Conservation (phyloP, 2,797 vertebrate genomes). For the Pterois miles region DNA sequence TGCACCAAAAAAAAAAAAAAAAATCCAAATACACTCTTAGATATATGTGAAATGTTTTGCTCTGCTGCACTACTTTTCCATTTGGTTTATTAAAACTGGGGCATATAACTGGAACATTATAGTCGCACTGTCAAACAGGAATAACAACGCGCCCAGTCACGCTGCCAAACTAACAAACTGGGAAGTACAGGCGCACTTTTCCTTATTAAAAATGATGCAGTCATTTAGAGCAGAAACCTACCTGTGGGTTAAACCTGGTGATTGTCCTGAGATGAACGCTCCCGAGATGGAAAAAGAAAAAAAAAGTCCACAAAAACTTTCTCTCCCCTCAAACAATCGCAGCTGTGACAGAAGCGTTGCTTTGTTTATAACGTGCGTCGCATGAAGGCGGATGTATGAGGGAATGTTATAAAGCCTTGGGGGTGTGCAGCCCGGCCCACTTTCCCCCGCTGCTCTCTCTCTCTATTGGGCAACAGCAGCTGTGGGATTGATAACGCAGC, state of each 20-base stretch:
- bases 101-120: background rate
- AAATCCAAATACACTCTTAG: background rate
- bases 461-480: conserved; percentile 77
- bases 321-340: background rate
- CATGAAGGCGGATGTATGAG: conserved; percentile 71
- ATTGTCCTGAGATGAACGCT: conserved; percentile 60
- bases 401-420: conserved; percentile 80
- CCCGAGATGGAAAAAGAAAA: background rate
- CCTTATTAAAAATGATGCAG: background rate
- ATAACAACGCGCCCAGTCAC: conserved; percentile 15
- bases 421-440: conserved; percentile 73
- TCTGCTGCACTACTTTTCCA: background rate
- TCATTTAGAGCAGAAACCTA: conserved; percentile 30
- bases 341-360: conserved; percentile 12
- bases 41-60: background rate
- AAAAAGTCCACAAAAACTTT: conserved; percentile 51
- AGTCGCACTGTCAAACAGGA: background rate
- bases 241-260: conserved; percentile 54
- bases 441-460: conserved; percentile 32
- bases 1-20: too few relatives aligned
- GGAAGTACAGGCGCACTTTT: background rate
- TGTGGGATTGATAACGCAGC: conserved; percentile 37
- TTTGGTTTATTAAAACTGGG: background rate
- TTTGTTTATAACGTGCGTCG: conserved; percentile 76
- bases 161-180: background rate